Conservation (phyloP, 1,140 invertebrate genomes). For the Thaumetopoea pityocampa region DNA sequence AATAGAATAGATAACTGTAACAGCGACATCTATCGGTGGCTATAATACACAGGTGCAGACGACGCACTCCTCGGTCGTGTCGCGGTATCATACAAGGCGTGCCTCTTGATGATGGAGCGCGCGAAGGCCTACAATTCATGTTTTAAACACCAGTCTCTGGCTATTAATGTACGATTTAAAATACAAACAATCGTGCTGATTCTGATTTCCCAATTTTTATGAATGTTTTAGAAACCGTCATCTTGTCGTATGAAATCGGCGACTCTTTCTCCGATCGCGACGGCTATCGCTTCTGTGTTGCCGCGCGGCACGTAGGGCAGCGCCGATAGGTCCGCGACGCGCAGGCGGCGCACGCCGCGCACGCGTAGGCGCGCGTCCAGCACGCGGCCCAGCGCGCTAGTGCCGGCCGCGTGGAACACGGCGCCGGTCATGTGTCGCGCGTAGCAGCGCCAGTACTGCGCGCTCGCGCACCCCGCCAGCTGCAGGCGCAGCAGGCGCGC, state of each 20-base stretch:
- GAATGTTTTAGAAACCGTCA: no score
- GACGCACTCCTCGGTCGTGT: no score
- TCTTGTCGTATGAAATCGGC: conserved; percentile 75
- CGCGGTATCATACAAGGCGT: no score
- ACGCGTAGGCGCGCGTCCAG: conserved; percentile 51
- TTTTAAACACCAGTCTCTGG: no score
- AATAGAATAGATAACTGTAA: no score
- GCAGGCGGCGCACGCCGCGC: conserved; percentile 47
- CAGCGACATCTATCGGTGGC: no score
- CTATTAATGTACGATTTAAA: no score
- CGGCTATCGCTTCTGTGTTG: conserved; percentile 47
- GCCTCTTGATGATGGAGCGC: no score
- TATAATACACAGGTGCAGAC: no score
- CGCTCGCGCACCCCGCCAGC: conserved; percentile 25
- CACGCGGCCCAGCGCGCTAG: conserved; percentile 34
- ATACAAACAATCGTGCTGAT: no score
- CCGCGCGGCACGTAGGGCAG: conserved; percentile 57
- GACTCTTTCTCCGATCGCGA: conserved; percentile 75
- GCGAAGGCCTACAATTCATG: no score
- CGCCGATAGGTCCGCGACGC: conserved; percentile 66
- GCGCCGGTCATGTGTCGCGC: conserved; percentile 62
- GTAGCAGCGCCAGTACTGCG: conserved; percentile 63
- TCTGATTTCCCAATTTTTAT: no score
- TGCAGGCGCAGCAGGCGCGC: conserved; percentile 27
- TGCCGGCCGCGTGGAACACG: conserved; percentile 68